phyloP scores from a whole-genome alignment of 2,113 vertebrate species.

The Ochotona princeps region DNA sequence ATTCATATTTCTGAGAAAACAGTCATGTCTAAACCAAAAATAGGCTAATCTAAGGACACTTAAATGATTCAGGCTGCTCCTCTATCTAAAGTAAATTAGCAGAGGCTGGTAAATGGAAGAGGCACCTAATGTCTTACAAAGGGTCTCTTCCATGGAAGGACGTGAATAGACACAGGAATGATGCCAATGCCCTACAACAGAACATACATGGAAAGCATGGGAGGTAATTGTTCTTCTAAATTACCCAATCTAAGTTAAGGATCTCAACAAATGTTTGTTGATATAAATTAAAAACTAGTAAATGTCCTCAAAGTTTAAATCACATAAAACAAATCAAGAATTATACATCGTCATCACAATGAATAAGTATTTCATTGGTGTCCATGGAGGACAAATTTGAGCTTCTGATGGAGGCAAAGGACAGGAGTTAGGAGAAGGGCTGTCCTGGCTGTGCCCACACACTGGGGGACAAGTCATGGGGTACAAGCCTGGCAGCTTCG shows the following conservation, averaged over 20 bases:
- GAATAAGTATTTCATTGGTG: conserved; percentile 46
- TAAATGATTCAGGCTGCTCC: conserved; percentile 55
- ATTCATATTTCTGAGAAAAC: conserved; percentile 41
- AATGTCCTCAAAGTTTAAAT: conserved; percentile 61
- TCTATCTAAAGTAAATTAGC: conserved; percentile 2
- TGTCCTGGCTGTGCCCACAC: not conserved
- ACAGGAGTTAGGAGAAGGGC: not conserved
- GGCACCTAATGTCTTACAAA: conserved; percentile 6
- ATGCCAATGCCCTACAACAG: not conserved
- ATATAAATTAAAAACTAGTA: conserved; percentile 68
- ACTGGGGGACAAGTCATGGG: not conserved
- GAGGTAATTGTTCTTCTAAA: conserved; percentile 40
- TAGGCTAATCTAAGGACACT: not conserved
- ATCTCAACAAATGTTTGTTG: conserved; percentile 41
- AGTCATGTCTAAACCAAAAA: conserved; percentile 29
- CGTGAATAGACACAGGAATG: not conserved
- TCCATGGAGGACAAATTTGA: not conserved
- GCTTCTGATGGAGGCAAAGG: not conserved
- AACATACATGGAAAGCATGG: not conserved
- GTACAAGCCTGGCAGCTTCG: too few species aligned
- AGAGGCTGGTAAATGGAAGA: conserved; percentile 56
- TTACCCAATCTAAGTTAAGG: conserved; percentile 23
- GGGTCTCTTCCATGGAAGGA: not conserved
- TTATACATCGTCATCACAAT: conserved; percentile 39
- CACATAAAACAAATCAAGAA: conserved; percentile 53